Conservation (phyloP, 2,797 vertebrate species). For the Vireo griseus region DNA sequence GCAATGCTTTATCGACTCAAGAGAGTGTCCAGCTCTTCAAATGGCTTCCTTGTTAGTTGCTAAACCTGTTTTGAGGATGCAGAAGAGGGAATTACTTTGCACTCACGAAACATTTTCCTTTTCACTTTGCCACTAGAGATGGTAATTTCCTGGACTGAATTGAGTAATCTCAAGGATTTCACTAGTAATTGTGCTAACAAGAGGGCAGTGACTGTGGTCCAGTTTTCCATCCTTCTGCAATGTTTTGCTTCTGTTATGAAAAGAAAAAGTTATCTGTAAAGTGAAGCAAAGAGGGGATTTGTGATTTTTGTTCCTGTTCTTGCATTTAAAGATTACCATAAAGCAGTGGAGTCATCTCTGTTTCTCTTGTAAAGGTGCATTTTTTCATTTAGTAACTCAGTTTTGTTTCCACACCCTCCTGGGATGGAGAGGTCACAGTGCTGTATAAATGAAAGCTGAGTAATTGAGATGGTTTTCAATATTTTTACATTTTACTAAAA, state of each 20-base stretch:
- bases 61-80: background rate
- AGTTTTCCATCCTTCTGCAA: background rate
- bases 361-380: background rate
- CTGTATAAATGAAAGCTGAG: constrained; percentile 4
- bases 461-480: constrained; percentile 14
- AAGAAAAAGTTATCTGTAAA: background rate
- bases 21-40: background rate
- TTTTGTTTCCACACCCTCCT: constrained; percentile 4
- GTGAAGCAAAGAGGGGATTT: background rate
- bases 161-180: background rate
- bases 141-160: background rate
- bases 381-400: constrained; percentile 3
- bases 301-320: background rate
- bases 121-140: background rate
- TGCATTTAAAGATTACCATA: background rate
- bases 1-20: fast-evolving
- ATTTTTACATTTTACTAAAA: constrained; percentile 11
- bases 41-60: background rate
- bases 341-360: background rate
- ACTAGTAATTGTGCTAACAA: background rate
- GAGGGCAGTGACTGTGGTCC: background rate
- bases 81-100: background rate
- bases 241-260: background rate
- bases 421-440: constrained; percentile 9
- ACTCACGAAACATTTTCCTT: background rate